Base-by-base conservation (phyloP, 2,113 vertebrate species). In the Elachura formosa region DNA sequence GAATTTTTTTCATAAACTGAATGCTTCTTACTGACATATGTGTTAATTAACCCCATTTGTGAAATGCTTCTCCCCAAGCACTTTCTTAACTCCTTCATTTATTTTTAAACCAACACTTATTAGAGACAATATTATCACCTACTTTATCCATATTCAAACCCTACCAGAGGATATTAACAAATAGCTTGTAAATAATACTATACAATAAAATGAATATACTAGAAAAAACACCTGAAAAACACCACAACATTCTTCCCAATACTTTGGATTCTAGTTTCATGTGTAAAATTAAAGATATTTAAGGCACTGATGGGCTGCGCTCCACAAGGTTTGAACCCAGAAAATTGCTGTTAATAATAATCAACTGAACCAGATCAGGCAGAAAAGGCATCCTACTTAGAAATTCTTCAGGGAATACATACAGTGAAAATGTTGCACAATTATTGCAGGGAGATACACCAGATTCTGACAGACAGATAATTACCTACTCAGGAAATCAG, bases 31-130 rank as follows among this genome's bases (percentile, higher is more conserved):
- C n/a, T 79, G 62, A 52, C 62, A 64, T 67, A 71, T 29, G 66
- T 56, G 45, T 67, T 93, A 91, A 95, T 77, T 94, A 90, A 92
- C 63, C 58, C 93, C 18, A 64, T 77, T 78, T 87, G 31, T 68
- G 73, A 87, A 89, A 87, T 48, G 48, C 31, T 84, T 72, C 64
- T 92, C 69, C 76, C 61, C 40, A 81, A 59, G 64, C 61, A 83
- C 48, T 51, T 83, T 62, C 68, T 78, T 84, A 81, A 75, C 40
- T 52, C 43, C n/a, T 68, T 59, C 43, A 78, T 64, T 79, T 52
- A 63, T 71, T 95, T 93, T 92, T 63, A 84, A 81, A 81, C 7
- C 8, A 52, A 41, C 8, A 12, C 2, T 75, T 52, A 52, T 8
- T 71, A 74, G 11, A 74, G 28, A 63, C 15, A 90, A 54, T 69